Percentiles rank a stretch among this genome's conserved stretches.
Conservation (phyloP, 1,140 invertebrate genomes). For the Zaprionus taronus region DNA sequence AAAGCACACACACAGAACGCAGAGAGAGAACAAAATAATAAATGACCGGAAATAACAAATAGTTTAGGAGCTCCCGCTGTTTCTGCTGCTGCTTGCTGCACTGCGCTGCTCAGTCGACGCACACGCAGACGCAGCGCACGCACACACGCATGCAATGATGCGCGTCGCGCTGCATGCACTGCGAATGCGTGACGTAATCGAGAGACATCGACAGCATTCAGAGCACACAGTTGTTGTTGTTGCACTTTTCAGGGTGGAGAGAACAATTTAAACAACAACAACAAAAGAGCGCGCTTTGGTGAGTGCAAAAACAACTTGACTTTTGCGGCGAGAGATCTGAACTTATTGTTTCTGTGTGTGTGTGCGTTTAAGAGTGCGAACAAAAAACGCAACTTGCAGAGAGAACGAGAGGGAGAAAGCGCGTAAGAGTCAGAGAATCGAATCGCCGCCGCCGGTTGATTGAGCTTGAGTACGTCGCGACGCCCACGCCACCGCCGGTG, state of each 20-base stretch:
- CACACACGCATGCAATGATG: slow-evolving; percentile 5
- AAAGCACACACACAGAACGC: background rate
- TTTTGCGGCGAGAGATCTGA: slow-evolving; percentile 32
- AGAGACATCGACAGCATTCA: background rate
- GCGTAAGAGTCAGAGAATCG: slow-evolving; percentile 10
- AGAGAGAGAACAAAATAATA: slow-evolving; percentile 42
- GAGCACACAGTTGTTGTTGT: slow-evolving; percentile 4
- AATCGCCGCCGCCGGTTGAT: slow-evolving; percentile 19
- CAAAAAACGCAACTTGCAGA: background rate
- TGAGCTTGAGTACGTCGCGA: slow-evolving; percentile 5
- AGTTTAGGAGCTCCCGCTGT: slow-evolving; percentile 45
- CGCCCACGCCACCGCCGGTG: background rate
- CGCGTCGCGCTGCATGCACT: slow-evolving; percentile 24
- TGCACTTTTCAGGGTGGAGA: slow-evolving; percentile 19
- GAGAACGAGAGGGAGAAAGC: background rate
- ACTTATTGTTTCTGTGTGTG: background rate
- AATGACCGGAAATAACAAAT: slow-evolving; percentile 76
- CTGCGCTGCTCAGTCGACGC: background rate
- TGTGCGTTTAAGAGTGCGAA: background rate
- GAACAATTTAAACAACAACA: background rate
- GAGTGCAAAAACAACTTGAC: slow-evolving; percentile 29
- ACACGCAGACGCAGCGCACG: background rate
- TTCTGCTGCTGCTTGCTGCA: slow-evolving; percentile 3
- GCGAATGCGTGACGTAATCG: slow-evolving; percentile 49
- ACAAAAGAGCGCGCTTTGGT: background rate